phyloP scores from a whole-genome alignment of 2,797 vertebrate genomes.

The Ammospiza maritima region DNA sequence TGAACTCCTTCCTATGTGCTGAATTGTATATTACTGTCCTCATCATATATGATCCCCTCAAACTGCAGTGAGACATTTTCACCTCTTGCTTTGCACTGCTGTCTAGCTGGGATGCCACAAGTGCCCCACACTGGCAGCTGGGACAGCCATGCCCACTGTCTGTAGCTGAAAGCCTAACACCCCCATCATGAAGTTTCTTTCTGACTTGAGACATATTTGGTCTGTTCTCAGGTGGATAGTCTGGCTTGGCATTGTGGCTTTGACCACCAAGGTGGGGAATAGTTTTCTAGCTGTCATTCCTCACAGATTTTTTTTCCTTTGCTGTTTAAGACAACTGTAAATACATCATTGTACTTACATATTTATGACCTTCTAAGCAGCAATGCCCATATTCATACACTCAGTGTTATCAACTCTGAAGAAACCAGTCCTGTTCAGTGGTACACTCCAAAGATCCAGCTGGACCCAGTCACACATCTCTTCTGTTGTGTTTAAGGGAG shows the following conservation, averaged over 20 bases:
- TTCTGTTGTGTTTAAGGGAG: not conserved
- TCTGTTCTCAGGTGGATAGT: not conserved
- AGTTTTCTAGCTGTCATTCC: not conserved
- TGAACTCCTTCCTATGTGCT: not conserved
- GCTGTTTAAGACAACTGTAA: not conserved
- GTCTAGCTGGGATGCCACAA: not conserved
- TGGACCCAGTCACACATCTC: not conserved
- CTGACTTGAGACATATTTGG: not conserved
- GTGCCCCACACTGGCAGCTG: not conserved
- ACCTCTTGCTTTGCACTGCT: not conserved
- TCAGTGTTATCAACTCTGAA: not conserved
- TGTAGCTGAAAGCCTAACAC: not conserved
- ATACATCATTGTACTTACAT: not conserved
- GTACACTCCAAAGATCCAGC: not conserved
- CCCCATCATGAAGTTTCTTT: fast-evolving
- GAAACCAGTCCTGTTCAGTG: not conserved
- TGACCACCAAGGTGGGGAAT: not conserved
- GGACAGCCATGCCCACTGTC: not conserved
- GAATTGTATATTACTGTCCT: not conserved
- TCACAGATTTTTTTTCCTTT: not conserved
- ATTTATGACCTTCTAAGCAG: not conserved
- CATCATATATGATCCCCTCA: not conserved
- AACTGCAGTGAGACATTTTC: not conserved
- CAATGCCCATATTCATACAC: not conserved
- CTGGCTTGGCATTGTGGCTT: not conserved